Conservation (phyloP, 1,140 invertebrate genomes). For the Drosophila azteca region DNA sequence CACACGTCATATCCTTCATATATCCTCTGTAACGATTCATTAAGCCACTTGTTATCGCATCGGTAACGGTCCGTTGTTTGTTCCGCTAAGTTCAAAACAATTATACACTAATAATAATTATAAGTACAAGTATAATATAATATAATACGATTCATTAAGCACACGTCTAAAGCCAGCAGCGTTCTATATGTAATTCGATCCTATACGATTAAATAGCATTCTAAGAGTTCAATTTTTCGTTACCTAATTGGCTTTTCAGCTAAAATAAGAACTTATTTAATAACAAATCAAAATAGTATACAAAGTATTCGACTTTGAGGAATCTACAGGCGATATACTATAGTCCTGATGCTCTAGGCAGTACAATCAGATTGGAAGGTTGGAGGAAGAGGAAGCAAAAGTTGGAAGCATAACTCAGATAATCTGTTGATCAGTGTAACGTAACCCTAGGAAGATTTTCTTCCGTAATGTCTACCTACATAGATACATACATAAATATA, state of each 20-base stretch:
- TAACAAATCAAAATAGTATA: slow-evolving; percentile 6
- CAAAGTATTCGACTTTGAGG: slow-evolving; percentile 9
- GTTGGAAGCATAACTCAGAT: slow-evolving; percentile 31
- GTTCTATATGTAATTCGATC: slow-evolving; percentile 30
- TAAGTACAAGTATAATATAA: no score
- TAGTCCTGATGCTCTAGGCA: slow-evolving; percentile 13
- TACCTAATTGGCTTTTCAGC: no score
- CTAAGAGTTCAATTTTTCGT: neutral
- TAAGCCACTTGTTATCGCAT: slow-evolving; percentile 58
- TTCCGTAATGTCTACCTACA: slow-evolving; percentile 7
- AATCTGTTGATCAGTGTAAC: slow-evolving; percentile 20
- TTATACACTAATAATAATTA: slow-evolving; percentile 28
- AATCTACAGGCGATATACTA: slow-evolving; percentile 7
- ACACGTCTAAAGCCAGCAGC: slow-evolving; percentile 49
- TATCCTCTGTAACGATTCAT: slow-evolving; percentile 32
- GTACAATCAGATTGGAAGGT: slow-evolving; percentile 4
- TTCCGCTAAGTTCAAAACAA: slow-evolving; percentile 53
- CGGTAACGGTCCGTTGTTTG: slow-evolving; percentile 7
- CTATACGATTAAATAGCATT: slow-evolving; percentile 18
- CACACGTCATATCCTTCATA: no score
- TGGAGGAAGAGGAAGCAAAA: slow-evolving; percentile 37
- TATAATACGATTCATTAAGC: slow-evolving; percentile 25
- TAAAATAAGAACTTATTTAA: slow-evolving; percentile 4
- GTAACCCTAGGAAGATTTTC: slow-evolving; percentile 22
- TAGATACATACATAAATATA: slow-evolving; percentile 10